Base-by-base conservation (phyloP, 2,797 vertebrate genomes). In the Malurus leucopterus region DNA sequence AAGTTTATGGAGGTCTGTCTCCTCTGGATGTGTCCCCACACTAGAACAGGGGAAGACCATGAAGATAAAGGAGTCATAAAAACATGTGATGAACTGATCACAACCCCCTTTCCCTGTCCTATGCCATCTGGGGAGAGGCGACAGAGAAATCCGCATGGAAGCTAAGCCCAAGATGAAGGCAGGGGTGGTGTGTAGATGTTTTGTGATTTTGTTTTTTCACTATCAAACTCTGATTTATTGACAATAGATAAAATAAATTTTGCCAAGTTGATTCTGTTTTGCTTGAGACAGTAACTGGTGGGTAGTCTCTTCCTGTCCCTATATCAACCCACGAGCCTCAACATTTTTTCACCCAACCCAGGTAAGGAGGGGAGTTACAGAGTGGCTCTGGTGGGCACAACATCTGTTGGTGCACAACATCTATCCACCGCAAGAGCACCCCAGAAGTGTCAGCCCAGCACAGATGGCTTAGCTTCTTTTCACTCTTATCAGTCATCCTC, bases 261-360 rank as follows among this genome's bases (percentile, higher is more conserved):
- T 49, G 8, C 29, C 27, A 73, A 44, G 8, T 0, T 3, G 0
- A 69, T 13, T 22, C 22, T 65, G 8, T 34, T 85, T 70, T 49
- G 47, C 22, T 43, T 9, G 2, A 15, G 38, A 61, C 5, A 13
- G 17, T 30, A 83, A 55, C 0, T 3, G 15, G 2, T 27, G 15
- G 58, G 8, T 32, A 44, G 65, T 46, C 6, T 36, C 41, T 19
- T 23, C 15, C 2, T 29, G 15, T 38, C 40, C 10, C 32, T 18
- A 51, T 5, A 19, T 61, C 0, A 0, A 15, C 7, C 18, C 27
- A 59, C 0, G 0, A 51, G 24, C 30, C 6, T 19, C 2, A 9
- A 18, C 3, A 5, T 62, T 40, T 86, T 70, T 38, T 62, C 0
- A 0, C 6, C 24, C 24, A 15, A 8, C 11, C 4, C 22, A 80